Evolutionary conservation across 64 coral and sea anemone genomes (phyloP), one percentile per base, ranked within the genome.

Genomic region (Porites lutea): DNA sequence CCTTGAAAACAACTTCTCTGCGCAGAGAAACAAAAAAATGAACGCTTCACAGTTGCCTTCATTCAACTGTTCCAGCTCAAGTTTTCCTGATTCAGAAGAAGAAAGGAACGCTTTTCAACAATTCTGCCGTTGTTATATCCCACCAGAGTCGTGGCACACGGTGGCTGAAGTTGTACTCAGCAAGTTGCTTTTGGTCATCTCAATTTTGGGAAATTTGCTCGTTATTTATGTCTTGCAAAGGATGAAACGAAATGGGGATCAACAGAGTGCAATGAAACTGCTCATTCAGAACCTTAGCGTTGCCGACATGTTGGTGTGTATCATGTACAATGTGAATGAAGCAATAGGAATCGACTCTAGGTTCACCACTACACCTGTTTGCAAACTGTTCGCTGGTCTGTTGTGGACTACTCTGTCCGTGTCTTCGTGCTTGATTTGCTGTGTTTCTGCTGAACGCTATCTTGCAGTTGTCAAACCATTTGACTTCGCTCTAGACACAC

Each of bases 281-380:
- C 67, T 97, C 4, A 85, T 97, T 21, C 92, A 97, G 49, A 94
- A 94, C 48, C 72, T 97, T 6, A 86, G 92, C n/a, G 75, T 97
- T 13, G 95, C 95, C 1, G 95, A 97, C 70, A 97, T 90, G 67
- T 60, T 88, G 37, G 95, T 97, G 16, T 97, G 95, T 46, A 55
- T 97, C 3, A 68, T 97, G 69, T 97, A 94, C 84, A 97, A 94
- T 58, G 51, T 97, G 2, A 94, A 94, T 50, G 95, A 97, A 44
- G 89, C 84, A 16, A 79, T 94, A 5, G 95, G 89, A 27, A 80
- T 87, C 51, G 89, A 90, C 14, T 93, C 95, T 6, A 52, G 52
- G 19, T 59, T 61, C 14, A 94, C 95, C 48, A 88, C 50, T 4
- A 88, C 22, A 19, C 68, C 82, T 9, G 83, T 90, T 61, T 97